These are phyloP conservation scores for Montipora capitata DNA, from an alignment of 92 coral and sea anemone species.

Conservation along the genomic window DNA sequence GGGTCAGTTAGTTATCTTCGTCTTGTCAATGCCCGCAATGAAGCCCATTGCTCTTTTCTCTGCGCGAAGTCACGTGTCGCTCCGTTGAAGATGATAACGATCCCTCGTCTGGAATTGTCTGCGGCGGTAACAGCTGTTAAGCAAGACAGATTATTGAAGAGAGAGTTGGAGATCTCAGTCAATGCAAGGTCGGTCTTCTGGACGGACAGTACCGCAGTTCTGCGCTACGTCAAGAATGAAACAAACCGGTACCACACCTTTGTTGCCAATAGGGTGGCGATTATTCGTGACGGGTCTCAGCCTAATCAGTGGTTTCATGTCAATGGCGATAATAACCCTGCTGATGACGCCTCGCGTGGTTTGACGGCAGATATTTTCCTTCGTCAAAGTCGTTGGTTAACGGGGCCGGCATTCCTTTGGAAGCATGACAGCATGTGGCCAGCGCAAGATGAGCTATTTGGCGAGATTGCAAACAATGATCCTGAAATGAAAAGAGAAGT, in stretches of 20 bases:
- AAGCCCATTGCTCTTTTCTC: conserved; percentile 1
- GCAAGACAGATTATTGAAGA: conserved; percentile 14
- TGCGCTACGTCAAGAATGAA: conserved; percentile 33
- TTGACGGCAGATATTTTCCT: conserved; percentile 13
- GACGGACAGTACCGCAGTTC: conserved; percentile 44
- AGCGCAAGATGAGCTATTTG: background rate
- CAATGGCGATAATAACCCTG: conserved; percentile 21
- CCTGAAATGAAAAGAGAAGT: no score
- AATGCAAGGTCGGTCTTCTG: conserved; percentile 27
- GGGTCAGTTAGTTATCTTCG: background rate
- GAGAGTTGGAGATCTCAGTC: background rate
- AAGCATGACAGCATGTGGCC: background rate
- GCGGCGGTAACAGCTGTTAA: conserved; percentile 3
- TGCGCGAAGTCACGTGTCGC: conserved; percentile 29
- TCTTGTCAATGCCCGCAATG: background rate
- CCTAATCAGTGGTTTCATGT: conserved; percentile 25
- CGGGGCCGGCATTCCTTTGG: conserved; percentile 49
- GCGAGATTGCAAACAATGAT: no score
- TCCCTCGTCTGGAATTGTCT: conserved; percentile 32
- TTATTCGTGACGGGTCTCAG: conserved; percentile 22
- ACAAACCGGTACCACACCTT: conserved; percentile 42
- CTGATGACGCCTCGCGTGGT: conserved; percentile 58
- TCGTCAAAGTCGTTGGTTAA: conserved; percentile 18
- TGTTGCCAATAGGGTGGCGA: conserved; percentile 36
- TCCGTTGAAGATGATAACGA: conserved; percentile 7